phyloP scores from a whole-genome alignment of 2,888 invertebrate genomes.

The Ophion slaviceki region DNA sequence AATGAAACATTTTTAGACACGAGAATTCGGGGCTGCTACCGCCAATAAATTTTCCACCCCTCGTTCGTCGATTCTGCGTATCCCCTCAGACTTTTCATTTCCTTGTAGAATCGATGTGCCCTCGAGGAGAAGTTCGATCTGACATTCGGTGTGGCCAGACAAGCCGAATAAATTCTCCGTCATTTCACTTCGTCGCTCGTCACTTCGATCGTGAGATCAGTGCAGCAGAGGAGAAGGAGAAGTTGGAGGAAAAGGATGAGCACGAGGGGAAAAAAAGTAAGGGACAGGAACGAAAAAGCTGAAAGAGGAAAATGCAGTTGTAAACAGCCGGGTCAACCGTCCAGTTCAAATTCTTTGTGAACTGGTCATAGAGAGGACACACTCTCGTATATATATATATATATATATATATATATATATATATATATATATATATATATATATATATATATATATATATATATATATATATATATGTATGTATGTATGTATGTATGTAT shows the following conservation, averaged over 20 bases:
- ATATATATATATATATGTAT: no score
- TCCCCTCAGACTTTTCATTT: neutral
- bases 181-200: neutral
- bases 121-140: neutral
- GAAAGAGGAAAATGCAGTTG: conserved; percentile 11
- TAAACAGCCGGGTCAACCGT: conserved; percentile 28
- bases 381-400: neutral
- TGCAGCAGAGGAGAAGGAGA: neutral
- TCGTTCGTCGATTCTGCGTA: neutral
- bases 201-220: neutral
- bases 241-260: neutral
- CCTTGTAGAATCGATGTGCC: neutral
- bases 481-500: no score
- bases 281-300: neutral
- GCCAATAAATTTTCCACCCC: neutral
- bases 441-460: no score
- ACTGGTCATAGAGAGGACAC: conserved; percentile 1
- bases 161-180: neutral
- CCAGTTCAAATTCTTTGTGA: conserved; percentile 43
- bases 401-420: no score
- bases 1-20: neutral
- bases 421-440: no score
- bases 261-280: neutral
- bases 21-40: neutral
- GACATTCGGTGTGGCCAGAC: neutral